phyloP scores from a whole-genome alignment of 2,888 invertebrate species.

The Diplolepis rosae region DNA sequence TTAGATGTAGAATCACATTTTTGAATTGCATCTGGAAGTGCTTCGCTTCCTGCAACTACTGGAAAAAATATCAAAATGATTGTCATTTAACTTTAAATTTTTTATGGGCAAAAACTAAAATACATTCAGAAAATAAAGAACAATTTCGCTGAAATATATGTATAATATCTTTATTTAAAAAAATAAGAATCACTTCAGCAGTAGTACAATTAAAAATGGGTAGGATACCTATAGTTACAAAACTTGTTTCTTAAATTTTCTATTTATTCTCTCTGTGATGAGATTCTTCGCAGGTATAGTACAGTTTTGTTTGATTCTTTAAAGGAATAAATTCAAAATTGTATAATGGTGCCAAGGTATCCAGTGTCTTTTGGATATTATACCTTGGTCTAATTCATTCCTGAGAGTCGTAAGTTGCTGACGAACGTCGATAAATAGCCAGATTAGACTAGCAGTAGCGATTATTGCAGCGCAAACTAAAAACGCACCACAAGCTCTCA shows the following conservation, averaged over 20 bases:
- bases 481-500: slow-evolving; percentile 78
- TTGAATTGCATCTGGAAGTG: slow-evolving; percentile 82
- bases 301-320: neutral
- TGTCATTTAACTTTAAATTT: neutral
- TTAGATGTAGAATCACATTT: slow-evolving; percentile 82
- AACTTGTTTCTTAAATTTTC: neutral
- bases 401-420: slow-evolving; percentile 80
- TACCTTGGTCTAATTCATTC: slow-evolving; percentile 81
- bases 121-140: neutral
- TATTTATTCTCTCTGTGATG: neutral
- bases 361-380: slow-evolving; percentile 20
- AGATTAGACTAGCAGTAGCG: slow-evolving; percentile 80
- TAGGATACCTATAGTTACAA: neutral
- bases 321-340: neutral
- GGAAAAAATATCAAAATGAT: slow-evolving; percentile 74
- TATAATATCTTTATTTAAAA: neutral
- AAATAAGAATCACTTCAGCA: neutral
- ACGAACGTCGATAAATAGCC: slow-evolving; percentile 82
- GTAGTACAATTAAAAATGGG: neutral
- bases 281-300: neutral
- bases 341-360: slow-evolving; percentile 29
- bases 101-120: neutral
- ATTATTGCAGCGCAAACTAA: slow-evolving; percentile 79
- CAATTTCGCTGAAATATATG: neutral
- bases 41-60: slow-evolving; percentile 79